A percentile compares a stretch with the other conserved stretches of the same genome.
Evolutionary conservation across 1,140 invertebrate species (phyloP).

Genomic region (Drosophila miranda): DNA sequence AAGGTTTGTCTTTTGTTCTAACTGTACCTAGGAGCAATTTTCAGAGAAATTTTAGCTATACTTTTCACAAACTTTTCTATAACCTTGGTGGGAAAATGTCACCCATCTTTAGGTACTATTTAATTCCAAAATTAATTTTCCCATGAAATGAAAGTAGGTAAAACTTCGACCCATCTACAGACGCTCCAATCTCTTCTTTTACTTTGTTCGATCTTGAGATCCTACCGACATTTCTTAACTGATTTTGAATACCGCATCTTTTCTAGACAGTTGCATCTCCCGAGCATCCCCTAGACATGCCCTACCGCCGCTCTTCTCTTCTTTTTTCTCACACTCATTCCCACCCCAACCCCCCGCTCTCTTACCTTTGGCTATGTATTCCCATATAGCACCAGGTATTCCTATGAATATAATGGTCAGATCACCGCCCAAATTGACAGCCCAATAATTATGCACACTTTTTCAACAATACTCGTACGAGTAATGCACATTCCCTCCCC

Average conservation of each 20-base stretch:
- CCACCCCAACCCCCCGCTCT: conserved; percentile 6
- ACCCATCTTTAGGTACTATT: too few relatives aligned
- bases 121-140: too few relatives aligned
- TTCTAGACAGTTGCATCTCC: conserved; percentile 8
- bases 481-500: conserved; percentile 16
- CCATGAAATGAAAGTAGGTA: neutral
- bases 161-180: neutral
- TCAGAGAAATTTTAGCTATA: neutral
- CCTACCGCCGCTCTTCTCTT: neutral
- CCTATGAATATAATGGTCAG: conserved; percentile 52
- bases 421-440: conserved; percentile 75
- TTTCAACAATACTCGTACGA: conserved; percentile 13
- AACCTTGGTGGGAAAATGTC: too few relatives aligned
- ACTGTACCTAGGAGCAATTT: neutral
- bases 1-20: neutral
- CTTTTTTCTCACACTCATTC: conserved; percentile 56
- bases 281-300: conserved; percentile 9
- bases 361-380: conserved; percentile 7
- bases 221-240: neutral
- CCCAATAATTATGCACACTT: conserved; percentile 66
- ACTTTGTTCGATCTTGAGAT: neutral
- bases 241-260: neutral
- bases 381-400: conserved; percentile 29
- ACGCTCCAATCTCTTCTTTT: neutral
- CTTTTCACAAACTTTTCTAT: neutral